Percentiles rank a stretch among this genome's conserved stretches.
Conservation (phyloP, 2,888 invertebrate genomes). For the Tetropium fuscum region DNA sequence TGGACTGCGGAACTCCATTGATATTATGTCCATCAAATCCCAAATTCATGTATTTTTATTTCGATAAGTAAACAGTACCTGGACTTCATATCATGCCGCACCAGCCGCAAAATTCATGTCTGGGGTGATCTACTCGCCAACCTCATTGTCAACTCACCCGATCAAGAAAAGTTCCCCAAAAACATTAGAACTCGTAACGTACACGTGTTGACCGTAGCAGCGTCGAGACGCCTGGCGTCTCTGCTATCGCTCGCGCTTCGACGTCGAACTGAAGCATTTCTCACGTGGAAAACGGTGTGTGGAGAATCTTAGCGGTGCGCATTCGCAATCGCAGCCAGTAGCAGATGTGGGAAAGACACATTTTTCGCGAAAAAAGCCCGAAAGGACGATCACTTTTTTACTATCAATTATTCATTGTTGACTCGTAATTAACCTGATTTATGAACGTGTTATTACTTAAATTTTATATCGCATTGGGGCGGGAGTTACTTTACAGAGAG, state of each 20-base stretch:
- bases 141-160: conserved; percentile 9
- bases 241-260: conserved; percentile 49
- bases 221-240: conserved; percentile 37
- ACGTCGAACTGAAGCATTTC: conserved; percentile 53
- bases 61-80: too few relatives aligned
- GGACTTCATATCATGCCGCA: too few relatives aligned
- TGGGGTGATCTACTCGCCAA: conserved; percentile 3
- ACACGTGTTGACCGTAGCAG: conserved; percentile 27
- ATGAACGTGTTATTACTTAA: conserved; percentile 50
- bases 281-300: conserved; percentile 51
- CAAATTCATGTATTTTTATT: too few relatives aligned
- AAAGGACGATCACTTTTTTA: conserved; percentile 34
- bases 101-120: too few relatives aligned
- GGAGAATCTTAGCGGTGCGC: conserved; percentile 39
- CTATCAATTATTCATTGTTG: conserved; percentile 56
- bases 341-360: conserved; percentile 34
- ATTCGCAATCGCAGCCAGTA: conserved; percentile 49
- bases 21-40: too few relatives aligned
- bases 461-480: conserved; percentile 40
- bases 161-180: background rate
- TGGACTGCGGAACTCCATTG: too few relatives aligned
- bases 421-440: conserved; percentile 58
- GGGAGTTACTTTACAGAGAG: conserved; percentile 12
- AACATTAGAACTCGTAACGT: conserved; percentile 20
- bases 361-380: conserved; percentile 22